Percentiles rank a stretch among this genome's conserved stretches.
These are phyloP conservation scores for Orchesella cincta DNA, from an alignment of 1,140 invertebrate species.

Conservation along the genomic window DNA sequence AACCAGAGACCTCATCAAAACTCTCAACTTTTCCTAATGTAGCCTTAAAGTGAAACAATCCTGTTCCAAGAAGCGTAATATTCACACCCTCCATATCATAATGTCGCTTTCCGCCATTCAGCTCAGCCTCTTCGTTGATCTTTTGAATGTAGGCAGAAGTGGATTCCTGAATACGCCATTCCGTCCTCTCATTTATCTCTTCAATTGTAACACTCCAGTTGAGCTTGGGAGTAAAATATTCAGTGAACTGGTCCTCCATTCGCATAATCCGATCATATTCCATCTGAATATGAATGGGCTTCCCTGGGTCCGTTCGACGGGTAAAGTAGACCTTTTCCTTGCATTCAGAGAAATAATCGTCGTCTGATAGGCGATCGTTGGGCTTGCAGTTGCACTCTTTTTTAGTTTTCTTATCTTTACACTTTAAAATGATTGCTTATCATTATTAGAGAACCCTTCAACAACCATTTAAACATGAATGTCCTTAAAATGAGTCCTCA, in stretches of 20 bases:
- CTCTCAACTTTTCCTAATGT: slow-evolving; percentile 23
- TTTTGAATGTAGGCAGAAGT: neutral
- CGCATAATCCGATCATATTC: slow-evolving; percentile 15
- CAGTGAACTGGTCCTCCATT: slow-evolving; percentile 14
- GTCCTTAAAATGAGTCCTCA: neutral
- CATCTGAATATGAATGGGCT: neutral
- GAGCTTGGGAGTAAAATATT: slow-evolving; percentile 18
- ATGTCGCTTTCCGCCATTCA: slow-evolving; percentile 2
- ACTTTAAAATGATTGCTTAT: no score
- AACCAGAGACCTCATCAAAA: slow-evolving; percentile 37
- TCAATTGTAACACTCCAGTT: slow-evolving; percentile 27
- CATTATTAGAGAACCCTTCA: no score
- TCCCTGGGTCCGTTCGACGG: neutral
- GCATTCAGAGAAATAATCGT: slow-evolving; percentile 28
- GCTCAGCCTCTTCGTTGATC: slow-evolving; percentile 24
- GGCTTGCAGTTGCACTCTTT: neutral
- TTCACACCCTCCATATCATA: slow-evolving; percentile 5
- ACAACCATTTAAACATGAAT: neutral
- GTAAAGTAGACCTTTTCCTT: slow-evolving; percentile 22
- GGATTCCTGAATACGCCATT: slow-evolving; percentile 30
- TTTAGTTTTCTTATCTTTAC: neutral
- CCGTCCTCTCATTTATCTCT: slow-evolving; percentile 30
- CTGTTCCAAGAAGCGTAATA: slow-evolving; percentile 29
- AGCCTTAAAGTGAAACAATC: slow-evolving; percentile 39
- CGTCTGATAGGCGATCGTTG: neutral